Percentiles rank a stretch among this genome's conserved stretches.
These are phyloP conservation scores for Spatulosminthurus flaviceps DNA, from an alignment of 2,888 invertebrate species.

Conservation along the genomic window DNA sequence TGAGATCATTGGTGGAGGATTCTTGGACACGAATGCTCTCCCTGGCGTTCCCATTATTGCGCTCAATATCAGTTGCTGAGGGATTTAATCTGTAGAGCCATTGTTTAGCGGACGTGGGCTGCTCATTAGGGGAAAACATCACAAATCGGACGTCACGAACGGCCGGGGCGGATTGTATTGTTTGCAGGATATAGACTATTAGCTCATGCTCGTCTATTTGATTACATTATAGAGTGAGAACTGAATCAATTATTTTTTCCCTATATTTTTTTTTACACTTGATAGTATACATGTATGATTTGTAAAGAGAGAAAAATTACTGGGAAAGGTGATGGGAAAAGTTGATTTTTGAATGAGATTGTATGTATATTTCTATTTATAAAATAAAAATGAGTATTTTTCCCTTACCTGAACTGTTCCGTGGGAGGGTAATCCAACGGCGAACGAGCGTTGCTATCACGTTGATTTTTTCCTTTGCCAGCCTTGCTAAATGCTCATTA, in stretches of 20 bases:
- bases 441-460: slow-evolving; percentile 57
- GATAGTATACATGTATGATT: neutral
- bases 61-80: neutral
- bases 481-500: slow-evolving; percentile 51
- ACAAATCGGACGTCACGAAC: slow-evolving; percentile 20
- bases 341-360: too few species aligned
- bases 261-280: slow-evolving; percentile 44
- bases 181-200: slow-evolving; percentile 5
- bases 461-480: slow-evolving; percentile 55
- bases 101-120: neutral
- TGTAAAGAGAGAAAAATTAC: too few species aligned
- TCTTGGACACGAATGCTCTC: neutral
- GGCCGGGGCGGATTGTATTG: slow-evolving; percentile 23
- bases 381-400: neutral
- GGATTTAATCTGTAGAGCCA: slow-evolving; percentile 19
- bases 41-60: neutral
- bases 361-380: neutral
- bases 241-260: too few species aligned
- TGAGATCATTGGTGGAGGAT: slow-evolving; percentile 24
- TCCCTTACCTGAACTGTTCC: neutral
- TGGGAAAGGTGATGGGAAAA: too few species aligned
- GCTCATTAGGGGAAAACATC: neutral
- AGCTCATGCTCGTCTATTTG: neutral
- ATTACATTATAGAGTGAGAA: too few species aligned
- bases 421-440: slow-evolving; percentile 43